Percentiles rank a stretch among this genome's conserved stretches.
Evolutionary conservation across 2,797 vertebrate genomes (phyloP).

Genomic region (Otolemur crassicaudatus): DNA sequence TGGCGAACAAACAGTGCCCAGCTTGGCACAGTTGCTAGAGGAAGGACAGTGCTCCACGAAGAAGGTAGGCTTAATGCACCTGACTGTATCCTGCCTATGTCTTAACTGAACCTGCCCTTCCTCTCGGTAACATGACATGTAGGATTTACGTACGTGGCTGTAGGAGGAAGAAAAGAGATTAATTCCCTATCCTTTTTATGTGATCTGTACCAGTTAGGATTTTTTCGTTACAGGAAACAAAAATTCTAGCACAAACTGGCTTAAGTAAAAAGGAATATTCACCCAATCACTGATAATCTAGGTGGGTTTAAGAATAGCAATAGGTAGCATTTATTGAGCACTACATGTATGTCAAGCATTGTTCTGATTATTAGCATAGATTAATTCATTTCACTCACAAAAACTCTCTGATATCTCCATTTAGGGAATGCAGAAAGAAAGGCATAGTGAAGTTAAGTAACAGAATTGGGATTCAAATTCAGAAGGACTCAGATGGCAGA

Average conservation of each 20-base stretch:
- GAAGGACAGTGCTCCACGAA: not conserved
- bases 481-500: not conserved
- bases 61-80: not conserved
- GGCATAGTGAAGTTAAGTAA: not conserved
- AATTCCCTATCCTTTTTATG: not conserved
- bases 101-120: not conserved
- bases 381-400: not conserved
- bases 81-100: not conserved
- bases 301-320: not conserved
- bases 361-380: not conserved
- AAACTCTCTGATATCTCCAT: not conserved
- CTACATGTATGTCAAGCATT: not conserved
- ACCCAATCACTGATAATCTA: not conserved
- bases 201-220: not conserved
- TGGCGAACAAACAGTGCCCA: not conserved
- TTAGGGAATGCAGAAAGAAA: not conserved
- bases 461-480: not conserved
- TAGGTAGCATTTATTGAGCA: not conserved
- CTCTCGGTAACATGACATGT: not conserved
- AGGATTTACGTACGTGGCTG: not conserved
- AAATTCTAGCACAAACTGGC: constrained; percentile 2
- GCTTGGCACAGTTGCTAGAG: not conserved
- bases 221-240: not conserved
- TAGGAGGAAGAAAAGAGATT: not conserved
- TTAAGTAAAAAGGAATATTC: not conserved